phyloP scores from a whole-genome alignment of 2,113 vertebrate species.

The Sander lucioperca region DNA sequence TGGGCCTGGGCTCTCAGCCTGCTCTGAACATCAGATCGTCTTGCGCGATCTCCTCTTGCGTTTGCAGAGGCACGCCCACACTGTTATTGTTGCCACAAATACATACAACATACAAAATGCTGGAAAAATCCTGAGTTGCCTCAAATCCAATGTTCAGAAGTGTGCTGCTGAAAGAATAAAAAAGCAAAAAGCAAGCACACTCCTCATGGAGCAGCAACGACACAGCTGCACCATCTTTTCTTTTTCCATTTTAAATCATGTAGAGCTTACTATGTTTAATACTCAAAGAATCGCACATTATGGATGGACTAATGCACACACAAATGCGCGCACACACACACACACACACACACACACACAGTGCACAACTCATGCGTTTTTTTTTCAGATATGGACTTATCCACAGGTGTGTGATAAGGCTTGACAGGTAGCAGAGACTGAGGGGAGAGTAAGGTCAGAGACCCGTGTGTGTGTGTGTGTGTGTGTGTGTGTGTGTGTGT shows the following conservation, averaged over 20 bases:
- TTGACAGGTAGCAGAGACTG: conserved; percentile 1
- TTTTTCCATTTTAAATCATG: background rate
- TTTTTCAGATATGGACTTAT: background rate
- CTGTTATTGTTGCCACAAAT: background rate
- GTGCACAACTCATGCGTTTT: background rate
- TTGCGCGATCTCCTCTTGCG: background rate
- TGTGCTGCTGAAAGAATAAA: background rate
- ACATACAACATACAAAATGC: background rate
- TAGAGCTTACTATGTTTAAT: background rate
- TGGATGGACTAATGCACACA: background rate
- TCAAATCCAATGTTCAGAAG: background rate
- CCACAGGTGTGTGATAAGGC: conserved; percentile 6
- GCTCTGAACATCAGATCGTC: background rate
- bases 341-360: background rate
- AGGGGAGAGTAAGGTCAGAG: background rate
- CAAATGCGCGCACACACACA: background rate
- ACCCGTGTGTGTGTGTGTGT: background rate
- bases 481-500: too few species aligned
- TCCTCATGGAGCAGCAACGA: background rate
- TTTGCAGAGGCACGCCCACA: background rate
- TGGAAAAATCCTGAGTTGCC: background rate
- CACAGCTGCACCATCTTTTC: background rate
- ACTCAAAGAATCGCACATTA: background rate
- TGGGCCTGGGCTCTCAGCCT: background rate
- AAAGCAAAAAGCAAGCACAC: background rate